Conservation (phyloP, 2,113 vertebrate species). For the Oenanthe melanoleuca region DNA sequence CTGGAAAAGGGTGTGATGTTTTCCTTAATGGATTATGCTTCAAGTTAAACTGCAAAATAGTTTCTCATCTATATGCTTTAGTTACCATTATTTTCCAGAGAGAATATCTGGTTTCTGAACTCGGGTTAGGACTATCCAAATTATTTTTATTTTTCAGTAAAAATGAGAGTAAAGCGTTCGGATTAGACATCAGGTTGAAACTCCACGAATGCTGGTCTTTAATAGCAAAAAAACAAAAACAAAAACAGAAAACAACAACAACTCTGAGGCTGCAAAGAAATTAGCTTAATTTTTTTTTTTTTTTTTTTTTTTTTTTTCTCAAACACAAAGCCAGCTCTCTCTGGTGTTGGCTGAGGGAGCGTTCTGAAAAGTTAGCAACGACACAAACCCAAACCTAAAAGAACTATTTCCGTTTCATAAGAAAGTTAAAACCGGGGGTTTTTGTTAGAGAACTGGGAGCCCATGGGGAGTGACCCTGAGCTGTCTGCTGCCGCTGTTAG, state of each 20-base stretch:
- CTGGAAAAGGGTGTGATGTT: background rate
- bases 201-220: background rate
- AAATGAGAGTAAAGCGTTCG: background rate
- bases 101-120: background rate
- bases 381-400: background rate
- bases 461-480: accelerated
- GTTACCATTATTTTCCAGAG: constrained; percentile 23
- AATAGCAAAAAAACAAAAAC: background rate
- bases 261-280: background rate
- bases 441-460: no score
- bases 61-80: constrained; percentile 16
- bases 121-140: background rate
- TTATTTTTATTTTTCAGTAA: background rate
- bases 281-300: background rate
- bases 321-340: background rate
- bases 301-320: background rate
- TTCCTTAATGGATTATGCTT: background rate
- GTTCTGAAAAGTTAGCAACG: background rate
- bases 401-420: background rate
- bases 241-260: background rate
- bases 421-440: accelerated
- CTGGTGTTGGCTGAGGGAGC: background rate
- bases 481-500: accelerated
- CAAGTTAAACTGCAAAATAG: constrained; percentile 6
- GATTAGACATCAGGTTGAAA: background rate